These are phyloP conservation scores for Temnothorax curvispinosus DNA, from an alignment of 1,140 invertebrate genomes.

Conservation along the genomic window DNA sequence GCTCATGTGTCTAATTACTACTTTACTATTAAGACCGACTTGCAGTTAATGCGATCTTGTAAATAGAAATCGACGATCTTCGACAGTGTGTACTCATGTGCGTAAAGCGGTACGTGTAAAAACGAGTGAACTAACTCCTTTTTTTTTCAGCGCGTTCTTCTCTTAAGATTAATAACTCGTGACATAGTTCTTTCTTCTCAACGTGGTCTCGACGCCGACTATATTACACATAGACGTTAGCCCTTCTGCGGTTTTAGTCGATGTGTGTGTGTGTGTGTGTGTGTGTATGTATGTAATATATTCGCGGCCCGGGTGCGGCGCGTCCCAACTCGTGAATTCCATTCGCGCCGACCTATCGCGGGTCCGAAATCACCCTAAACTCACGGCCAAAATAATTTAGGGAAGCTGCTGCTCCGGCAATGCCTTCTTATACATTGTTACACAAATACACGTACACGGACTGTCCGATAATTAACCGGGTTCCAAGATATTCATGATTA, in stretches of 20 bases:
- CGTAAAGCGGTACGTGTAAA: conserved; percentile 46
- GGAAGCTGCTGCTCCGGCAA: conserved; percentile 53
- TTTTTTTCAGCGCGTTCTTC: background rate
- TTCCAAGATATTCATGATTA: background rate
- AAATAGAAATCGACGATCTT: conserved; percentile 57
- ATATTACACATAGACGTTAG: conserved; percentile 28
- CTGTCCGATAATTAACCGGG: conserved; percentile 31
- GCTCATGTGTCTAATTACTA: conserved; percentile 62
- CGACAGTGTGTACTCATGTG: conserved; percentile 47
- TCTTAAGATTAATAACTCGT: conserved; percentile 27
- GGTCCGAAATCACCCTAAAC: conserved; percentile 50
- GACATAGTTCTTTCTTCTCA: conserved; percentile 47
- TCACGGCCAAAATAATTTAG: conserved; percentile 71
- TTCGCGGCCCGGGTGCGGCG: background rate
- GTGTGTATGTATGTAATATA: conserved; percentile 1
- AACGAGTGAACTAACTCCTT: conserved; percentile 32
- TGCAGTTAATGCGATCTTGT: conserved; percentile 36
- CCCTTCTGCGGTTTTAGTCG: conserved; percentile 20
- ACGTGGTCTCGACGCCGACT: conserved; percentile 39
- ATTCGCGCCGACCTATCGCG: background rate
- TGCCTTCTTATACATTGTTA: conserved; percentile 61
- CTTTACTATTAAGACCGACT: conserved; percentile 14
- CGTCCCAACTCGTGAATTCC: background rate
- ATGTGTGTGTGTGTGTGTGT: conserved; percentile 3
- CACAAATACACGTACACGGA: background rate